A percentile compares a stretch with the other conserved stretches of the same genome.
Evolutionary conservation across 2,888 invertebrate species (phyloP).

Genomic region (Idaea biselata): DNA sequence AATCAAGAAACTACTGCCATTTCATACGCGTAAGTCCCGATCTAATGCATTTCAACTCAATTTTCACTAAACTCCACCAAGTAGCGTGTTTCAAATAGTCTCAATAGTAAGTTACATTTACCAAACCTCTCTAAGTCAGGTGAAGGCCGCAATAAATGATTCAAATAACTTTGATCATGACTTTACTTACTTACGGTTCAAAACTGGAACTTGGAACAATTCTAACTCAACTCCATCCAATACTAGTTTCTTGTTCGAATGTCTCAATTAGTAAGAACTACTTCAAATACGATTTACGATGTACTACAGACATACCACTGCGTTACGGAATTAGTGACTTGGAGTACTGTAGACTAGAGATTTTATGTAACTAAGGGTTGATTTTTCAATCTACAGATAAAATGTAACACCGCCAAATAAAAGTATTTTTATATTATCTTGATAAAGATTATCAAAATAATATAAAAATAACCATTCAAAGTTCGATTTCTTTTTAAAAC

Average conservation of each 20-base stretch:
- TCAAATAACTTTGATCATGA: not conserved
- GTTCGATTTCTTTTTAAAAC: too few relatives aligned
- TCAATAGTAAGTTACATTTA: not conserved
- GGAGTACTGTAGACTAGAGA: not conserved
- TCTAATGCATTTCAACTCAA: not conserved
- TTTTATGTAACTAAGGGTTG: not conserved
- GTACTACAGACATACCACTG: constrained; percentile 35
- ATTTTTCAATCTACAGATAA: too few relatives aligned
- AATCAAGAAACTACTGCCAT: too few relatives aligned
- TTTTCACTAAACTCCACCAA: not conserved
- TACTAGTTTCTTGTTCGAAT: constrained; percentile 34
- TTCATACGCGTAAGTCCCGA: too few relatives aligned
- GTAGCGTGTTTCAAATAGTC: not conserved
- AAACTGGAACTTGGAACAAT: not conserved
- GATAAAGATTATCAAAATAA: too few relatives aligned
- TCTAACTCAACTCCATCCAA: constrained; percentile 18
- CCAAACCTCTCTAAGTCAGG: not conserved
- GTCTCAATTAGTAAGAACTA: constrained; percentile 51
- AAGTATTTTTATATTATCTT: too few relatives aligned
- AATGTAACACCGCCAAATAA: too few relatives aligned
- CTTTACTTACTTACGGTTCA: not conserved
- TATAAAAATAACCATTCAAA: too few relatives aligned
- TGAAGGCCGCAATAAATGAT: not conserved
- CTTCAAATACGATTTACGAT: constrained; percentile 42
- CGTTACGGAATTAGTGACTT: constrained; percentile 34